Conservation (phyloP, 2,888 invertebrate genomes). For the Phymatocera aterrima region DNA sequence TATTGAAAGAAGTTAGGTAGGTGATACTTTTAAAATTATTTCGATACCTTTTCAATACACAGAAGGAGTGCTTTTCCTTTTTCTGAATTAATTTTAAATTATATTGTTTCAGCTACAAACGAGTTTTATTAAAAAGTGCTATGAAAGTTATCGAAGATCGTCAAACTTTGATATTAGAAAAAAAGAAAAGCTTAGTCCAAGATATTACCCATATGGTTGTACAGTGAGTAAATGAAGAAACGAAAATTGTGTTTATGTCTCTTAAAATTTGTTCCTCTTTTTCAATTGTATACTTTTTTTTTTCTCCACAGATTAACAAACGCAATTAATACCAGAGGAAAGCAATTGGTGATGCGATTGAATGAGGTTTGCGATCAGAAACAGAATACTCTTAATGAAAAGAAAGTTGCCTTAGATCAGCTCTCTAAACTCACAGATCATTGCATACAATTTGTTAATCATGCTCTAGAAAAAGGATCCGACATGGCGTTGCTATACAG, state of each 20-base stretch:
- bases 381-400: constrained; percentile 88
- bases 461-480: constrained; percentile 86
- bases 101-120: constrained; percentile 65
- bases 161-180: constrained; percentile 89
- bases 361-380: constrained; percentile 88
- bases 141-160: constrained; percentile 89
- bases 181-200: constrained; percentile 89
- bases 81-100: constrained; percentile 6
- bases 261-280: neutral
- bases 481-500: constrained; percentile 90
- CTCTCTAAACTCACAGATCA: constrained; percentile 92
- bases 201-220: constrained; percentile 93
- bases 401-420: constrained; percentile 88
- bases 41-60: neutral
- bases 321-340: constrained; percentile 88
- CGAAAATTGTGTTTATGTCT: neutral
- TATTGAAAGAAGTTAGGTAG: constrained; percentile 83
- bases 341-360: constrained; percentile 87
- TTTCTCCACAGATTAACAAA: constrained; percentile 82
- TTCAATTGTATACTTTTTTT: no score
- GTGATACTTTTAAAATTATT: constrained; percentile 45
- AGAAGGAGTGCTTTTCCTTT: neutral
- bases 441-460: constrained; percentile 89
- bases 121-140: constrained; percentile 72
- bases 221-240: constrained; percentile 77